Conservation (phyloP, 2,797 vertebrate species). For the Enteromius thamalakanensis region DNA sequence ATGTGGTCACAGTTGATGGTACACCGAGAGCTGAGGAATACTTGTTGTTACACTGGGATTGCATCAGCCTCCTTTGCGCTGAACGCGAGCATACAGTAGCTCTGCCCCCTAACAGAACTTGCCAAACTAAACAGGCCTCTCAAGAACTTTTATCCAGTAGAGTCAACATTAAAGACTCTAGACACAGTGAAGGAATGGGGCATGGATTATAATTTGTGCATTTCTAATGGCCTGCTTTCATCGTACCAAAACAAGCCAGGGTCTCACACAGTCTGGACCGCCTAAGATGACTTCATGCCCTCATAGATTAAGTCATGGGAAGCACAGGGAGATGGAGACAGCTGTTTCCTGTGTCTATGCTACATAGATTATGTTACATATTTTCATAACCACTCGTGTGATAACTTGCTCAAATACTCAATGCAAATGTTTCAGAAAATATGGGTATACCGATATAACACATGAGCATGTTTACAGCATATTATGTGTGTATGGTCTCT, state of each 20-base stretch:
- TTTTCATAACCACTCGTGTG: not conserved
- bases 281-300: constrained; percentile 13
- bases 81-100: constrained; percentile 16
- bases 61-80: constrained; percentile 50
- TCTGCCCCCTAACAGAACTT: constrained; percentile 31
- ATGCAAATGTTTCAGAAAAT: not conserved
- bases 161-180: constrained; percentile 10
- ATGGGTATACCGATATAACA: not conserved
- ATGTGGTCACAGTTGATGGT: constrained; percentile 9
- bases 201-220: not conserved
- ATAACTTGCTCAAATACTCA: not conserved
- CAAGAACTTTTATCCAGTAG: constrained; percentile 8
- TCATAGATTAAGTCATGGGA: constrained; percentile 58
- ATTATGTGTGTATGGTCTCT: not conserved
- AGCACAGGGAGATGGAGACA: constrained; percentile 22
- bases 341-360: not conserved
- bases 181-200: not conserved
- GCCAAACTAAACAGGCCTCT: constrained; percentile 46
- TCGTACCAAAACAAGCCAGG: not conserved
- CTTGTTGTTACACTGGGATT: constrained; percentile 54
- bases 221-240: not conserved
- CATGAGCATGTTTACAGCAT: not conserved
- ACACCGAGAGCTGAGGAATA: constrained; percentile 2
- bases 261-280: constrained; percentile 1
- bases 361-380: constrained; percentile 12